Percentiles rank a stretch among this genome's conserved stretches.
These are phyloP conservation scores for Chelonia mydas DNA, from an alignment of 2,797 vertebrate genomes.

Conservation along the genomic window DNA sequence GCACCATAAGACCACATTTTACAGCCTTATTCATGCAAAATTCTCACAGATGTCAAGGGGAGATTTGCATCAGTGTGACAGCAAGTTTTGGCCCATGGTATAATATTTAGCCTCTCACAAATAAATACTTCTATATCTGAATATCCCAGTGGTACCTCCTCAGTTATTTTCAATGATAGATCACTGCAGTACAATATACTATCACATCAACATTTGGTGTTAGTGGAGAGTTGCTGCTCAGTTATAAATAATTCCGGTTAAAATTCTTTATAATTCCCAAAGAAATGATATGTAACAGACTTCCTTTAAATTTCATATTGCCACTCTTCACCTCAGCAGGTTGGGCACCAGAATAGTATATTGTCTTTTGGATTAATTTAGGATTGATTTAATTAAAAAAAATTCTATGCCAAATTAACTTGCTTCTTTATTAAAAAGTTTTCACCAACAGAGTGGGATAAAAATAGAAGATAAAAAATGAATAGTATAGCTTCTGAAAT, in stretches of 20 bases:
- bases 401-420: neutral
- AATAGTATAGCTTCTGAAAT: slow-evolving; percentile 2
- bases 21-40: neutral
- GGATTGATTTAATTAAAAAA: slow-evolving; percentile 18
- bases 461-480: slow-evolving; percentile 6
- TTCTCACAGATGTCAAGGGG: neutral
- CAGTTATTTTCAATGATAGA: neutral
- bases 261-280: neutral
- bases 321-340: neutral
- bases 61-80: neutral
- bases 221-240: neutral
- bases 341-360: neutral
- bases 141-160: neutral
- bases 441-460: neutral
- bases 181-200: neutral
- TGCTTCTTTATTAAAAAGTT: slow-evolving; percentile 14
- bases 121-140: neutral
- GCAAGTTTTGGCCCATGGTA: neutral
- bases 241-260: neutral
- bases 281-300: neutral
- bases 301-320: slow-evolving; percentile 16
- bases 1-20: neutral
- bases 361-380: slow-evolving; percentile 11
- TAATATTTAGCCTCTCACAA: neutral
- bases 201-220: neutral